Evolutionary conservation across 2,797 vertebrate genomes (phyloP), one percentile per base, ranked within the genome.

Genomic region (Chrosomus eos): DNA sequence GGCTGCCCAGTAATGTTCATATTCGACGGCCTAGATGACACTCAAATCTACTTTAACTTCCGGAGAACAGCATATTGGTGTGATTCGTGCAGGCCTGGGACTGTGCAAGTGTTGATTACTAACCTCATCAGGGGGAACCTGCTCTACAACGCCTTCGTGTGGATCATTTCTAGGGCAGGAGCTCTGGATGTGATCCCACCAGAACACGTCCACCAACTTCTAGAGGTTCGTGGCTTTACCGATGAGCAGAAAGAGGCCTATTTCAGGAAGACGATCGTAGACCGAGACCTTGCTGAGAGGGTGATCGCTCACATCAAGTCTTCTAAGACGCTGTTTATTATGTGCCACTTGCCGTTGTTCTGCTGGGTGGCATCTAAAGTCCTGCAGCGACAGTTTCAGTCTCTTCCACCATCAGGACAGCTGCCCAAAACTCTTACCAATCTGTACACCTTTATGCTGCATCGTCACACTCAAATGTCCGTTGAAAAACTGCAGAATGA

Each of bases 331-430:
- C 89, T 96, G 40, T 86, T 88, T 80, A 90, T 95, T 81, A 95
- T 96, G 95, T 96, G 95, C 88, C 93, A 95, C 85, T 87, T 94
- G 82, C 95, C 95, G 0, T 70, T 94, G 84, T 96, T 96, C 85
- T 92, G 89, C 82, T 90, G 89, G 7, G 85, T 92, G 81, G 74
- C 93, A 82, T 91, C 89, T 4, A 83, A 89, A 13, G 89, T 91
- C 80, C 91, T 92, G 26, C 85, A 92, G 86, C 64, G 3, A 3
- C 0, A 84, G 5, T 90, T 94, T 26, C 85, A 38, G 21, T 73
- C 84, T 33, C 43, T 53, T 21, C 89, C 87, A 4, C 0, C 71
- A 0, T 43, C 68, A 4, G 88, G 73, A 1, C 83, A 87, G 83
- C 86, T 92, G 36, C 93, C 94, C 16, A 88, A 58, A 55, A 87